Percentiles rank a stretch among this genome's conserved stretches.
These are phyloP conservation scores for Phalacrocorax aristotelis DNA, from an alignment of 2,113 vertebrate species.

Conservation along the genomic window DNA sequence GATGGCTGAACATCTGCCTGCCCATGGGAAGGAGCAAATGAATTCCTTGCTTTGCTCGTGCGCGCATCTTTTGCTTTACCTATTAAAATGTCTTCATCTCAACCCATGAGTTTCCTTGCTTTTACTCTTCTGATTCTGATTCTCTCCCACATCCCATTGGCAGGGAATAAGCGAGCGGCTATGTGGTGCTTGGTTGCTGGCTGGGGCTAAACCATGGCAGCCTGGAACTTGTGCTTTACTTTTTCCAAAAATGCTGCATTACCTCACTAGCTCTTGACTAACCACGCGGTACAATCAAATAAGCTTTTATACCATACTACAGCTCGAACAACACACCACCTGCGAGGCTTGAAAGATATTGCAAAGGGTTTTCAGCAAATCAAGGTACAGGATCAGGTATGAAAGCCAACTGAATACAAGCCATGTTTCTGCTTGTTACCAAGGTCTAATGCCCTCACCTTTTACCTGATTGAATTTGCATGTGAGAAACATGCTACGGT, in stretches of 20 bases:
- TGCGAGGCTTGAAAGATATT: neutral
- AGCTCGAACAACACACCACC: neutral
- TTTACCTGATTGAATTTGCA: neutral
- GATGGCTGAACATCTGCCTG: no score
- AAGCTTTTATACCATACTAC: neutral
- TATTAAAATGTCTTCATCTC: no score
- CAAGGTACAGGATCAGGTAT: neutral
- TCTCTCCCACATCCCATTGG: no score
- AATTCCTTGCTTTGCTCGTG: no score
- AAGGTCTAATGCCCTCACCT: neutral
- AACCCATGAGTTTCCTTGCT: no score
- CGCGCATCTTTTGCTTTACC: no score
- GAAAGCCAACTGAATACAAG: neutral
- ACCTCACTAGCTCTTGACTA: neutral
- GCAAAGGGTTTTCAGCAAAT: neutral
- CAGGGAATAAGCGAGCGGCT: no score
- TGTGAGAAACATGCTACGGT: fast-evolving
- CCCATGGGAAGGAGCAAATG: no score
- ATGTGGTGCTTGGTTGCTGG: no score
- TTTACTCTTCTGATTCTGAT: no score
- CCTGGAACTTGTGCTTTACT: neutral
- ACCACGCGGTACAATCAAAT: neutral
- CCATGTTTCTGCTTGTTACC: neutral
- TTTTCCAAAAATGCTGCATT: neutral
- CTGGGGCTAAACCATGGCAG: no score